These are phyloP conservation scores for Caenorhabditis panamensis DNA, from an alignment of 2,888 invertebrate genomes.

Conservation along the genomic window DNA sequence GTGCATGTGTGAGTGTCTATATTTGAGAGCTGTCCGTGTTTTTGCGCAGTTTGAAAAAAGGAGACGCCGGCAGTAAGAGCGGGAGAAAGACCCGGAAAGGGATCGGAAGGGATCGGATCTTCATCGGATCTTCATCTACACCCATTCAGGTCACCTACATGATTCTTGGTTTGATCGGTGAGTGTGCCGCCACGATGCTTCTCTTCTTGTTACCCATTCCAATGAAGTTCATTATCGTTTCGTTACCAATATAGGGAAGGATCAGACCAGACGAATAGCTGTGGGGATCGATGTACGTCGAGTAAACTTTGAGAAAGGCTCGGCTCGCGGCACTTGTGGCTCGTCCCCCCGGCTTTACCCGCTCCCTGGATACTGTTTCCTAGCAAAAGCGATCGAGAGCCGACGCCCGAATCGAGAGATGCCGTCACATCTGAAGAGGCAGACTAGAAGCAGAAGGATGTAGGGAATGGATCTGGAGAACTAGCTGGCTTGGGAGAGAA, in stretches of 20 bases:
- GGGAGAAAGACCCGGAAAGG: conserved; percentile 1
- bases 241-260: too few relatives aligned
- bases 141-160: background rate
- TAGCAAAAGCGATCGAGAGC: conserved; percentile 35
- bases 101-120: too few relatives aligned
- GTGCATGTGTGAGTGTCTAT: conserved; percentile 41
- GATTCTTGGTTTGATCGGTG: background rate
- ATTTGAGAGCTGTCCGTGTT: conserved; percentile 38
- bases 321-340: conserved; percentile 22
- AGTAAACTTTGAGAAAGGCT: conserved; percentile 15
- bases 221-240: conserved; percentile 5
- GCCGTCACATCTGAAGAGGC: background rate
- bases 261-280: background rate
- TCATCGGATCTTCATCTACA: too few relatives aligned
- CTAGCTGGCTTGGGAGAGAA: background rate
- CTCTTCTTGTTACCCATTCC: background rate
- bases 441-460: background rate
- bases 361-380: conserved; percentile 50
- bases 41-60: conserved; percentile 46
- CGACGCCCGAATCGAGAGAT: conserved; percentile 19
- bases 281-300: background rate
- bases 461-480: background rate
- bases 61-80: conserved; percentile 21
- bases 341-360: too few relatives aligned
- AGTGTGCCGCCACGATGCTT: background rate